A percentile compares a stretch with the other conserved stretches of the same genome.
Evolutionary conservation across 2,113 vertebrate genomes (phyloP).

Genomic region (Notarius quadriscutis): DNA sequence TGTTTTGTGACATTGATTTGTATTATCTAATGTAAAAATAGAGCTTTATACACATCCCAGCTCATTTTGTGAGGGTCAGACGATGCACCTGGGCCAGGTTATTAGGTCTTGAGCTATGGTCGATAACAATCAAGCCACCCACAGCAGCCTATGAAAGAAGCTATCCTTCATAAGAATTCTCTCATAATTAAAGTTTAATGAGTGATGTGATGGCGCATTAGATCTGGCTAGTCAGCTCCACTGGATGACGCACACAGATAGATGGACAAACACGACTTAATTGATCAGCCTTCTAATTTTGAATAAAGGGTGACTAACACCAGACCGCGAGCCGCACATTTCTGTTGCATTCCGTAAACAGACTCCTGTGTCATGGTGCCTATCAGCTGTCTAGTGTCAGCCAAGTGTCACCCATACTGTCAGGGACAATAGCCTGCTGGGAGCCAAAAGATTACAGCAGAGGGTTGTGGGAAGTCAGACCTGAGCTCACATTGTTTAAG

Average conservation of each 20-base stretch:
- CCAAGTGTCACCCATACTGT: constrained; percentile 64
- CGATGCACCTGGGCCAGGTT: constrained; percentile 39
- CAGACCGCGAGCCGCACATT: constrained; percentile 61
- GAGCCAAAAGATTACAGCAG: constrained; percentile 39
- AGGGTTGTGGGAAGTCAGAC: constrained; percentile 17
- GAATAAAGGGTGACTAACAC: constrained; percentile 42
- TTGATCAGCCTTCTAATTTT: constrained; percentile 36
- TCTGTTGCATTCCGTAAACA: constrained; percentile 67
- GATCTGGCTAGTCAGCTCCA: constrained; percentile 16
- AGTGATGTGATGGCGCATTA: constrained; percentile 39
- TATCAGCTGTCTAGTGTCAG: constrained; percentile 73
- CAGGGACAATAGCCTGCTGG: constrained; percentile 60
- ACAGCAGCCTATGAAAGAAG: constrained; percentile 13
- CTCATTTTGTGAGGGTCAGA: constrained; percentile 32
- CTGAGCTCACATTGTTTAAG: constrained; percentile 14
- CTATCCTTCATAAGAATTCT: constrained; percentile 33
- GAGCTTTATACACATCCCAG: constrained; percentile 30
- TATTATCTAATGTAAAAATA: constrained; percentile 16
- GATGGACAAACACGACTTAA: constrained; percentile 45
- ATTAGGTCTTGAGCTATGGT: background rate
- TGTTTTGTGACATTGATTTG: constrained; percentile 32
- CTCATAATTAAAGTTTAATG: constrained; percentile 47
- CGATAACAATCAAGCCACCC: constrained; percentile 43
- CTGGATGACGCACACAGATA: background rate
- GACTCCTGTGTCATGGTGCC: constrained; percentile 69